Conservation (phyloP, 1,140 invertebrate genomes). For the Drosophila sulfurigaster region DNA sequence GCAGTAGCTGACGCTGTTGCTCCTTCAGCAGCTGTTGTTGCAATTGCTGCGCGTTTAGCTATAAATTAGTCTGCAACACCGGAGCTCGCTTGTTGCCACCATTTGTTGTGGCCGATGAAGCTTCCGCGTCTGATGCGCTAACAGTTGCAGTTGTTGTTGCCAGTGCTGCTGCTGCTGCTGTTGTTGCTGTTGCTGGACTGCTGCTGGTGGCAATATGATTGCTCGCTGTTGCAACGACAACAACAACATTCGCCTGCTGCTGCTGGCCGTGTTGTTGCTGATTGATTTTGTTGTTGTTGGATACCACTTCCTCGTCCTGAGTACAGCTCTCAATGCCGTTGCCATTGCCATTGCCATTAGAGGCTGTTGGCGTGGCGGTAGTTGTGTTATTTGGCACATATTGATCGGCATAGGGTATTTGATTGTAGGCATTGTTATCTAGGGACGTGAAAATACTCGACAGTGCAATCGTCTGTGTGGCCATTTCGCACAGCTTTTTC, state of each 20-base stretch:
- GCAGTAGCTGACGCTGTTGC: slow-evolving; percentile 58
- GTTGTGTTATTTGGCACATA: slow-evolving; percentile 81
- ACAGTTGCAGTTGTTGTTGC: slow-evolving; percentile 22
- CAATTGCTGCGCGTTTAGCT: slow-evolving; percentile 80
- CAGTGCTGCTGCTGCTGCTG: slow-evolving; percentile 21
- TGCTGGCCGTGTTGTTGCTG: slow-evolving; percentile 75
- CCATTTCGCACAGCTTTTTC: slow-evolving; percentile 83
- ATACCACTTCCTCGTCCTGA: slow-evolving; percentile 63
- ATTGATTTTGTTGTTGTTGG: slow-evolving; percentile 84
- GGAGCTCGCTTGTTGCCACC: slow-evolving; percentile 51
- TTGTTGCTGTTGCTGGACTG: slow-evolving; percentile 30
- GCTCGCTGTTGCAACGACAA: slow-evolving; percentile 38
- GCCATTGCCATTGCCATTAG: slow-evolving; percentile 41
- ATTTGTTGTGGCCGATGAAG: slow-evolving; percentile 18
- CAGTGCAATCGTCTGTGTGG: slow-evolving; percentile 79
- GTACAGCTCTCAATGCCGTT: slow-evolving; percentile 32
- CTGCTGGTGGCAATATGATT: slow-evolving; percentile 45
- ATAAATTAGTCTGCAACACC: slow-evolving; percentile 78
- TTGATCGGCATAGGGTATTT: slow-evolving; percentile 84
- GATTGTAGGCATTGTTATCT: slow-evolving; percentile 75
- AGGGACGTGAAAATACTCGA: slow-evolving; percentile 79
- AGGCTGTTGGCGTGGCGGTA: slow-evolving; percentile 48
- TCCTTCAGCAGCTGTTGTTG: slow-evolving; percentile 71
- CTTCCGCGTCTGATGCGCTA: slow-evolving; percentile 28
- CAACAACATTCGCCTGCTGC: slow-evolving; percentile 45